Evolutionary conservation across 2,113 vertebrate species (phyloP).

Genomic region (Odobenus rosmarus): DNA sequence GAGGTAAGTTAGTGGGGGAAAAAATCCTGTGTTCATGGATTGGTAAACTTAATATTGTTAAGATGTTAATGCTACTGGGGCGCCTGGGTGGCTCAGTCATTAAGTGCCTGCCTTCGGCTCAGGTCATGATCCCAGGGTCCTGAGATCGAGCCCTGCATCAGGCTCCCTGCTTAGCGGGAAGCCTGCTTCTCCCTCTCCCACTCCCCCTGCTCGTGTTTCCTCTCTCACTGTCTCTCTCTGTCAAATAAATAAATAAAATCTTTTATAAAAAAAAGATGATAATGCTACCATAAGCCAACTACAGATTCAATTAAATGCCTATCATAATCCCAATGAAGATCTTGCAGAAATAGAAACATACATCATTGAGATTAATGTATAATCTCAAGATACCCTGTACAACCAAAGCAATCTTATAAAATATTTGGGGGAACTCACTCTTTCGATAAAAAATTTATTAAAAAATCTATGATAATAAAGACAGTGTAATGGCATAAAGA

Average conservation of each 20-base stretch:
- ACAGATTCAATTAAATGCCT: background rate
- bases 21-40: background rate
- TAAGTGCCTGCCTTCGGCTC: too few species aligned
- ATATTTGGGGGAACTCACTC: background rate
- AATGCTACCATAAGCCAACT: background rate
- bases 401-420: background rate
- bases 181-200: too few species aligned
- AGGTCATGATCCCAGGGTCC: too few species aligned
- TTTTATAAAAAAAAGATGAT: too few species aligned
- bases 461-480: background rate
- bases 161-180: too few species aligned
- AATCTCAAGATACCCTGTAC: background rate
- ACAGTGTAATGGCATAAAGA: too few species aligned
- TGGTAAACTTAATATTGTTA: background rate
- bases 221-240: too few species aligned
- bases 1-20: background rate
- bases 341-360: background rate
- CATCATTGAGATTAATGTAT: background rate
- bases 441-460: background rate
- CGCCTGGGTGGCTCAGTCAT: too few species aligned
- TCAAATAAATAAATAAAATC: too few species aligned
- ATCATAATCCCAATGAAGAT: background rate
- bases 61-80: background rate
- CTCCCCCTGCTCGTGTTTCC: too few species aligned
- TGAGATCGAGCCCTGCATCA: too few species aligned